A percentile compares a stretch with the other conserved stretches of the same genome.
Evolutionary conservation across 2,113 vertebrate species (phyloP).

Genomic region (Pangasianodon hypophthalmus): DNA sequence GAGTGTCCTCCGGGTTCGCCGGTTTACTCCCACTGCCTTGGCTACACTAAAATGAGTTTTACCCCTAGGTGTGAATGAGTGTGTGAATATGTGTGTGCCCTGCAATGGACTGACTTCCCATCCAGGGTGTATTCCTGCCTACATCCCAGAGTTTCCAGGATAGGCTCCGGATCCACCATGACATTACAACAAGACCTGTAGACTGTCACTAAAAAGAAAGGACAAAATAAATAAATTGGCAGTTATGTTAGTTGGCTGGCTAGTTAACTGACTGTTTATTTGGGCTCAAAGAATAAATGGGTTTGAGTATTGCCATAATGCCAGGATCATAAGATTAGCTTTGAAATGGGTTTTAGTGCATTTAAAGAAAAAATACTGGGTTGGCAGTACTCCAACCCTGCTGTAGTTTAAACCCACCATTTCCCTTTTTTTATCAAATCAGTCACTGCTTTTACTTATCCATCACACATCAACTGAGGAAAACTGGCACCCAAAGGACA

Average conservation of each 20-base stretch:
- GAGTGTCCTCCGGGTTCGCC: too few relatives aligned
- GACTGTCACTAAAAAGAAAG: neutral
- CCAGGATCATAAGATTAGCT: neutral
- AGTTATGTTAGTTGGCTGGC: neutral
- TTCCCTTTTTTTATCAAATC: constrained; percentile 4
- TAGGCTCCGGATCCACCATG: neutral
- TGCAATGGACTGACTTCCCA: too few relatives aligned
- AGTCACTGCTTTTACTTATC: neutral
- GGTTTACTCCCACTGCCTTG: too few relatives aligned
- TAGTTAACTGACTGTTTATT: neutral
- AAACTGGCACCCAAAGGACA: neutral
- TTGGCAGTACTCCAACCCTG: neutral
- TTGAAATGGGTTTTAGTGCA: neutral
- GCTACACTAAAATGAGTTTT: too few relatives aligned
- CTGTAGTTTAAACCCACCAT: constrained; percentile 16
- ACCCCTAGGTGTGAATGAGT: too few relatives aligned
- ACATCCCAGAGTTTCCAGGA: neutral
- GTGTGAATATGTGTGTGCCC: too few relatives aligned
- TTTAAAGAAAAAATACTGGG: neutral
- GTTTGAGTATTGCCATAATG: neutral
- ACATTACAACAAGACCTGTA: neutral
- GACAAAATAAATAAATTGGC: neutral
- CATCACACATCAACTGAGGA: neutral
- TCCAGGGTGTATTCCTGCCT: neutral
- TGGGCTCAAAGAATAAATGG: neutral